phyloP scores from a whole-genome alignment of 1,140 invertebrate genomes.

The Atta cephalotes region DNA sequence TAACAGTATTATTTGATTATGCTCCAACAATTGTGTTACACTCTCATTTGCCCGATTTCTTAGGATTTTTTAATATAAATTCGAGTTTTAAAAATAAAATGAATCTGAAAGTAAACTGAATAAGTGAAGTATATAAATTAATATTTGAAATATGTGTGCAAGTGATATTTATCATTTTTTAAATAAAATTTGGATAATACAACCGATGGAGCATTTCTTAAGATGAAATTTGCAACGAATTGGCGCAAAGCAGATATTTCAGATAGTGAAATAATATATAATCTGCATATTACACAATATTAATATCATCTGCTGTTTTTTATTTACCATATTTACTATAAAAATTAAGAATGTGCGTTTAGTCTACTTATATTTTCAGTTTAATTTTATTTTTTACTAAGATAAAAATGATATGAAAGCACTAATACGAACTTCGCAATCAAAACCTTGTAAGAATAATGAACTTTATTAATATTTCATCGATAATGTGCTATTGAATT shows the following conservation, averaged over 20 bases:
- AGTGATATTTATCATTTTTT: not conserved
- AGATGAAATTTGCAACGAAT: not conserved
- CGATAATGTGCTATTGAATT: not conserved
- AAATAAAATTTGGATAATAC: not conserved
- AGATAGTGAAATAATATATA: slow-evolving; percentile 2
- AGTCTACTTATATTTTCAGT: not conserved
- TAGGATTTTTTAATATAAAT: too few relatives aligned
- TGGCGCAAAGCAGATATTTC: not conserved
- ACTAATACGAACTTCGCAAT: not conserved
- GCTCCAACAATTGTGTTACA: too few relatives aligned
- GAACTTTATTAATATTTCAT: slow-evolving; percentile 5
- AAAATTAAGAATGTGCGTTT: not conserved
- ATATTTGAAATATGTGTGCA: not conserved
- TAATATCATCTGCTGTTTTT: not conserved
- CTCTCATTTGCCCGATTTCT: too few relatives aligned
- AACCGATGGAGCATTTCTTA: not conserved
- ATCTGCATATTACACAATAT: slow-evolving; percentile 1
- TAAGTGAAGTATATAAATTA: not conserved
- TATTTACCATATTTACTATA: not conserved
- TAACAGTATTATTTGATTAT: too few relatives aligned
- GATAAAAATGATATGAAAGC: not conserved
- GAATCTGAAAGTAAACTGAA: too few relatives aligned
- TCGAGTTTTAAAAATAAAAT: too few relatives aligned
- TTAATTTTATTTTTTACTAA: not conserved
- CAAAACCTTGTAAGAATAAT: slow-evolving; percentile 9